Evolutionary conservation across 1,140 invertebrate genomes (phyloP).

Genomic region (Dufourea novaeangliae): DNA sequence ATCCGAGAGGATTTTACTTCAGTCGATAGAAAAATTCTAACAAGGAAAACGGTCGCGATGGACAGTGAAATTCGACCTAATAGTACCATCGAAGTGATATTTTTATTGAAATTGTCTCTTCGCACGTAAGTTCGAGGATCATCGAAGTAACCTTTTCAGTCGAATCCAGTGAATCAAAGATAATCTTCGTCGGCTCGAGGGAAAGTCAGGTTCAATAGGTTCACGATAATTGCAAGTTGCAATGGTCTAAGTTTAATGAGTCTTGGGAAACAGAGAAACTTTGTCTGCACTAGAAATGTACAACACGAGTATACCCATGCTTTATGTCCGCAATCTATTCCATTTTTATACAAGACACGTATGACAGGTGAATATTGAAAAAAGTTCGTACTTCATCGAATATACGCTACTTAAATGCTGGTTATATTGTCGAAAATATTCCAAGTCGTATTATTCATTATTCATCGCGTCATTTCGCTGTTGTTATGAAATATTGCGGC

Average conservation of each 20-base stretch:
- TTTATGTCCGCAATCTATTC: slow-evolving; percentile 21
- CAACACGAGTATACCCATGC: background rate
- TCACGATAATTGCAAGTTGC: slow-evolving; percentile 4
- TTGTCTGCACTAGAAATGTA: background rate
- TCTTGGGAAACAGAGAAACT: slow-evolving; percentile 39
- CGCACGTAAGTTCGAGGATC: background rate
- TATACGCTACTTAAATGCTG: no score
- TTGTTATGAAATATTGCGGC: background rate
- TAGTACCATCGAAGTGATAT: background rate
- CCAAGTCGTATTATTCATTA: background rate
- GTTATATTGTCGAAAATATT: no score
- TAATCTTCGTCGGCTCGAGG: background rate
- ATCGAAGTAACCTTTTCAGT: background rate
- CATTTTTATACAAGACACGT: slow-evolving; percentile 13
- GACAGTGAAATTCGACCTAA: background rate
- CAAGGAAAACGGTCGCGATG: background rate
- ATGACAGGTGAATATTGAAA: background rate
- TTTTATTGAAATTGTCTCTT: background rate
- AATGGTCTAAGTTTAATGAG: slow-evolving; percentile 33
- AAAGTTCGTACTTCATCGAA: background rate
- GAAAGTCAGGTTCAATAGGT: slow-evolving; percentile 53
- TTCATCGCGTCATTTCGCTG: background rate
- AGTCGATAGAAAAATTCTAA: no score
- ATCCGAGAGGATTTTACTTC: background rate
- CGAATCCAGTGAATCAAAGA: background rate